Evolutionary conservation across 1,140 invertebrate genomes (phyloP).

Genomic region (Stegodyphus dumicola): DNA sequence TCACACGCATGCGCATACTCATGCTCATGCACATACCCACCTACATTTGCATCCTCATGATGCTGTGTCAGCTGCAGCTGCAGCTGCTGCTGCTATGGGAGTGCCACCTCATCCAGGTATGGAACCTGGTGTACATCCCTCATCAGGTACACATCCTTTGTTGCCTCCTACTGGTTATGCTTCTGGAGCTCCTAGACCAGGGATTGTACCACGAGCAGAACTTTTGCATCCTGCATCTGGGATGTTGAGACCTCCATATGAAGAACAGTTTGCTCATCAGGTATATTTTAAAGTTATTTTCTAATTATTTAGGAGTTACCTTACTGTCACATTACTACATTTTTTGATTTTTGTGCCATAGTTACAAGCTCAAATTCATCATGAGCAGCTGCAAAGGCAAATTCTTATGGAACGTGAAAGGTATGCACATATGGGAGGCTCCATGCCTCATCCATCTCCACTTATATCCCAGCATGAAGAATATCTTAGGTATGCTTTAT

Average conservation of each 20-base stretch:
- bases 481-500: slow-evolving; percentile 75
- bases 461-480: slow-evolving; percentile 81
- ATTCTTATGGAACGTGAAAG: slow-evolving; percentile 81
- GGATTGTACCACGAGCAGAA: slow-evolving; percentile 50
- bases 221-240: slow-evolving; percentile 73
- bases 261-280: slow-evolving; percentile 85
- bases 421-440: slow-evolving; percentile 68
- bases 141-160: slow-evolving; percentile 66
- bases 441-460: slow-evolving; percentile 66
- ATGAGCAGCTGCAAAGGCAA: slow-evolving; percentile 87
- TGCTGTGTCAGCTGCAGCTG: slow-evolving; percentile 70
- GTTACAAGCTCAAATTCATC: slow-evolving; percentile 73
- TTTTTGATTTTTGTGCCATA: slow-evolving; percentile 63
- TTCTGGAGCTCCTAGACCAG: slow-evolving; percentile 58
- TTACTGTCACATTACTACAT: no score
- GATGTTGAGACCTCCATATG: slow-evolving; percentile 79
- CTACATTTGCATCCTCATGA: slow-evolving; percentile 82
- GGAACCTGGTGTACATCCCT: slow-evolving; percentile 71
- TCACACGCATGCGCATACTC: slow-evolving; percentile 82
- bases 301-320: neutral
- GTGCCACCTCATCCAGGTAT: slow-evolving; percentile 70
- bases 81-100: slow-evolving; percentile 74
- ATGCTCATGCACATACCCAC: slow-evolving; percentile 83
- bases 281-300: slow-evolving; percentile 66
- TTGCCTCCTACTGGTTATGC: slow-evolving; percentile 64